Conservation (phyloP, 2,113 vertebrate genomes). For the Eclectus roratus region DNA sequence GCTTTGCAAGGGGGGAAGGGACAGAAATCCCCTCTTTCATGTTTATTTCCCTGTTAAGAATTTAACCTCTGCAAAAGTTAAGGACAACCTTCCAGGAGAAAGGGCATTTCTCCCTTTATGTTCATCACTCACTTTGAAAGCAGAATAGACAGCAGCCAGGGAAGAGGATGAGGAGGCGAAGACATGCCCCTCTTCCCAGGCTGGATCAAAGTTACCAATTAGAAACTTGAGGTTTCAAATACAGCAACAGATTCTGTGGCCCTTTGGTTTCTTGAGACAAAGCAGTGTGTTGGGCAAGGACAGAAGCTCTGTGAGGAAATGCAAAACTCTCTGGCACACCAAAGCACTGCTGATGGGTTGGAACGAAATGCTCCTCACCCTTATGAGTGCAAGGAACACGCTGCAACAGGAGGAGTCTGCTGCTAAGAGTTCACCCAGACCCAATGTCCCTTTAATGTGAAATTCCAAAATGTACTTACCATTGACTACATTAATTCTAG, state of each 20-base stretch:
- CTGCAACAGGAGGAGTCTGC: background rate
- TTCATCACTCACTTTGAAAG: background rate
- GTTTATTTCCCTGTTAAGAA: background rate
- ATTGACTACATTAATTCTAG: background rate
- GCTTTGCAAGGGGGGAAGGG: background rate
- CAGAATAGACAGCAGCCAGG: background rate
- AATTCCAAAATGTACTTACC: background rate
- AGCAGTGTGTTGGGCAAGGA: background rate
- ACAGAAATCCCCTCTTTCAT: background rate
- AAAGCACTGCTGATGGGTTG: background rate
- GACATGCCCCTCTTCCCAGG: background rate
- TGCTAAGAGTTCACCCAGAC: background rate
- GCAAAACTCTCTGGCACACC: background rate
- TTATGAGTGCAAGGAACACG: rapidly evolving
- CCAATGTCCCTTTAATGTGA: background rate
- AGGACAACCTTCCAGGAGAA: background rate
- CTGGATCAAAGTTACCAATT: background rate
- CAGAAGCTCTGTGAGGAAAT: background rate
- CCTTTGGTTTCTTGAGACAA: no score
- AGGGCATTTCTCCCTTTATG: background rate
- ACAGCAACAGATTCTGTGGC: background rate
- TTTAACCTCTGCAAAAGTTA: background rate
- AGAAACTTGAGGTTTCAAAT: background rate
- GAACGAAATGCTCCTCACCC: background rate
- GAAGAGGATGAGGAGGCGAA: rapidly evolving